Conservation (phyloP, 2,797 vertebrate species). For the Notolepis coatsorum region DNA sequence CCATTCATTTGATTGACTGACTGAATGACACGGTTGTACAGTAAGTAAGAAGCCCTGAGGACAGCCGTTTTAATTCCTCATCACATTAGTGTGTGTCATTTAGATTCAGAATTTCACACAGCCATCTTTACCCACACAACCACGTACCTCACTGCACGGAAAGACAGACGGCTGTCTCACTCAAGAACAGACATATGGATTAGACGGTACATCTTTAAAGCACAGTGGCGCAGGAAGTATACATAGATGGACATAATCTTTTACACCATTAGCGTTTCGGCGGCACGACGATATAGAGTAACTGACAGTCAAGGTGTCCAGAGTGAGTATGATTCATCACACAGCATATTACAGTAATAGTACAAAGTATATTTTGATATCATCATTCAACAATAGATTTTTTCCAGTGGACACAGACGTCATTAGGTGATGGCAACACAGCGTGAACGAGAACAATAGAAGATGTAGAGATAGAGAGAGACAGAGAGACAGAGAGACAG, state of each 20-base stretch:
- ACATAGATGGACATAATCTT: conserved; percentile 14
- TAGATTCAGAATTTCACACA: conserved; percentile 7
- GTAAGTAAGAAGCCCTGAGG: conserved; percentile 73
- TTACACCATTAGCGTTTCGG: conserved; percentile 16
- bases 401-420: too few species aligned
- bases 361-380: background rate
- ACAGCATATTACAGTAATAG: background rate
- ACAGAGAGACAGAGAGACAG: too few species aligned
- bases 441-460: too few species aligned
- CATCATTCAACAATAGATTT: background rate
- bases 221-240: conserved; percentile 24
- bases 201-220: conserved; percentile 3
- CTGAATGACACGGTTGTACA: conserved; percentile 48
- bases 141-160: background rate
- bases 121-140: conserved; percentile 17
- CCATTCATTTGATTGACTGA: conserved; percentile 27
- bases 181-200: conserved; percentile 14
- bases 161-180: conserved; percentile 7
- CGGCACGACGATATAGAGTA: conserved; percentile 12
- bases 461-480: too few species aligned
- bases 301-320: conserved; percentile 10
- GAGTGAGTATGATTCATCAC: conserved; percentile 9
- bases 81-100: conserved; percentile 33
- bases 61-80: conserved; percentile 47
- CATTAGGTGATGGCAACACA: too few species aligned